A percentile compares a stretch with the other conserved stretches of the same genome.
Conservation (phyloP, 2,113 vertebrate species). For the Anolis carolinensis region DNA sequence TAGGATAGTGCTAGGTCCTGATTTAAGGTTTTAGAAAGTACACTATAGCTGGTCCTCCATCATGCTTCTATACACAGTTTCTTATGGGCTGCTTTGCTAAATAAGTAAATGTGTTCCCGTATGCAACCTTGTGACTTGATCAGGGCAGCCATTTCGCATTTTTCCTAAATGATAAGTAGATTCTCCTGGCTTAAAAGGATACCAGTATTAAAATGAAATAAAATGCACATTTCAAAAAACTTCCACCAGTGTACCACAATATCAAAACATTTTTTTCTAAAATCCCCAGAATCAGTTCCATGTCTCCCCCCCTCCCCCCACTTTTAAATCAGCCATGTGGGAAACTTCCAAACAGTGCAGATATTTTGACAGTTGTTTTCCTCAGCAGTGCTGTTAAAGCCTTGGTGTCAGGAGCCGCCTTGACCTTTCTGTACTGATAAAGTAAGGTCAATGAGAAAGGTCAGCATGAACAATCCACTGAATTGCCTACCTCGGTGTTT, state of each 20-base stretch:
- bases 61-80: background rate
- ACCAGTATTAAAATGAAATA: background rate
- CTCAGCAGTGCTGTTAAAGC: constrained; percentile 49
- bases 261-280: background rate
- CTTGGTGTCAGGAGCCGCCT: constrained; percentile 18
- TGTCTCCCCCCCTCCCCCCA: constrained; percentile 3
- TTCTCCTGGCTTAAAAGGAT: background rate
- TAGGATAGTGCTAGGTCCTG: background rate
- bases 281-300: background rate
- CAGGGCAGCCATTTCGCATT: background rate
- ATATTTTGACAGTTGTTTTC: constrained; percentile 48
- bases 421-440: constrained; percentile 42
- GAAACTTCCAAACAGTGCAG: constrained; percentile 54
- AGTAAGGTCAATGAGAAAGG: constrained; percentile 29
- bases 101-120: too few relatives aligned
- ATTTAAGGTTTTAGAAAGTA: background rate
- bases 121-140: background rate
- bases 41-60: background rate
- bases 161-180: background rate
- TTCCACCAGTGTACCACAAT: background rate
- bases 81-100: background rate
- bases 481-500: constrained; percentile 8
- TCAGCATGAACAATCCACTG: constrained; percentile 29
- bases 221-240: background rate
- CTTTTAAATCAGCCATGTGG: constrained; percentile 39